Evolutionary conservation across 2,797 vertebrate genomes (phyloP).

Genomic region (Malacoctenus gilli): DNA sequence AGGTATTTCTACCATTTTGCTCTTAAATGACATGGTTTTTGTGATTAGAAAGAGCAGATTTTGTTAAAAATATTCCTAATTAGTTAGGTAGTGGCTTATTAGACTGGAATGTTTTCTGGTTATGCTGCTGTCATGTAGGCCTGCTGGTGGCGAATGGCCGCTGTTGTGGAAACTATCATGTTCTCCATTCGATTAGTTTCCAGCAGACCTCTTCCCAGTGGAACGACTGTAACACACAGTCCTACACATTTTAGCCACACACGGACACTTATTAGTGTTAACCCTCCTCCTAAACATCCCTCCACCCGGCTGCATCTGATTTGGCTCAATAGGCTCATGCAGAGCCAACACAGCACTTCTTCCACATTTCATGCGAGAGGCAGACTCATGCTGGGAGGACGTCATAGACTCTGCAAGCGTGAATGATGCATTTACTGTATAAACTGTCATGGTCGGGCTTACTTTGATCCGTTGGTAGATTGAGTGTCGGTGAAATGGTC

Average conservation of each 20-base stretch:
- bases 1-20: too few relatives aligned
- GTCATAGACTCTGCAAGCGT: conserved; percentile 20
- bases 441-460: conserved; percentile 32
- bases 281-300: conserved; percentile 16
- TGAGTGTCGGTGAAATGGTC: conserved; percentile 42
- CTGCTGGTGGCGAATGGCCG: neutral
- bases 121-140: too few relatives aligned
- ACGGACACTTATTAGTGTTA: conserved; percentile 6
- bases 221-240: conserved; percentile 7
- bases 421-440: conserved; percentile 48
- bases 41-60: too few relatives aligned
- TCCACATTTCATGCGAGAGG: conserved; percentile 38
- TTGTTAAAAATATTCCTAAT: too few relatives aligned
- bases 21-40: too few relatives aligned
- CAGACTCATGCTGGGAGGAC: conserved; percentile 25
- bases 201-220: conserved; percentile 12
- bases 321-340: conserved; percentile 24
- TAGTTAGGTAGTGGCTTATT: too few relatives aligned
- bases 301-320: conserved; percentile 21
- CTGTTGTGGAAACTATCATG: neutral
- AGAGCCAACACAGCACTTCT: conserved; percentile 18
- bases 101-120: too few relatives aligned
- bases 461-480: conserved; percentile 49
- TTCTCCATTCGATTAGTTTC: conserved; percentile 4
- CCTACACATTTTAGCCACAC: conserved; percentile 9